Base-by-base conservation (phyloP, 2,113 vertebrate species). In the Meles meles region DNA sequence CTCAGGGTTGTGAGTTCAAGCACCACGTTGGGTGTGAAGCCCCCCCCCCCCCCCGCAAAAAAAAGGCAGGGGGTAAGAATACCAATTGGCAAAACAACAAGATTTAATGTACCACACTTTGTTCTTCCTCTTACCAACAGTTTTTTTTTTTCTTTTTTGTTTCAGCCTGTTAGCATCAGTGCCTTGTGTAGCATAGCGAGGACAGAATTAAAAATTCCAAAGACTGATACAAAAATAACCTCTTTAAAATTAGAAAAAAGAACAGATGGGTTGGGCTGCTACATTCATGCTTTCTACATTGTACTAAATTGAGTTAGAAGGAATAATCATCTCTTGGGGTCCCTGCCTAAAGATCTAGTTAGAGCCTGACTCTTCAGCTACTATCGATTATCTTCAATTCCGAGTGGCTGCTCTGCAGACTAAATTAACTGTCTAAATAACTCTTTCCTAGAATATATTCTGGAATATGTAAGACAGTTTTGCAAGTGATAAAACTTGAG, bases 211-310 rank as follows among this genome's bases (percentile, higher is more conserved):
- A 90, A 97, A 95, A 94, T 93, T 90, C 49, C 1, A 25, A 92
- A 92, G 77, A 59, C 27, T 29, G 39, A 79, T 94, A 8, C 11
- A 96, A 89, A 98, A 98, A 87, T 93, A 96, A 77, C 31, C 9
- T 94, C 37, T 90, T 94, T 76, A 96, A 97, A 97, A 93, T 88
- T 77, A 96, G 93, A 67, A 91, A 23, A 79, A 61, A 79, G 49
- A 90, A 90, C 92, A 92, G 63, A 97, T 74, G 39, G n/a, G 8
- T 15, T 76, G 79, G 55, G 61, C 86, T 71, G 47, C 57, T 96
- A 77, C 63, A 96, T 47, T 86, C 37, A 88, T 57, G 37, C 1
- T 87, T 49, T 47, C 17, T 81, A 72, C 27, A 20, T 47, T 69
- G 13, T 81, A 94, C 37, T 92, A 47, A 96, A 77, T 29, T 69